phyloP scores from a whole-genome alignment of 2,888 invertebrate species.

The Polydrusus cervinus region DNA sequence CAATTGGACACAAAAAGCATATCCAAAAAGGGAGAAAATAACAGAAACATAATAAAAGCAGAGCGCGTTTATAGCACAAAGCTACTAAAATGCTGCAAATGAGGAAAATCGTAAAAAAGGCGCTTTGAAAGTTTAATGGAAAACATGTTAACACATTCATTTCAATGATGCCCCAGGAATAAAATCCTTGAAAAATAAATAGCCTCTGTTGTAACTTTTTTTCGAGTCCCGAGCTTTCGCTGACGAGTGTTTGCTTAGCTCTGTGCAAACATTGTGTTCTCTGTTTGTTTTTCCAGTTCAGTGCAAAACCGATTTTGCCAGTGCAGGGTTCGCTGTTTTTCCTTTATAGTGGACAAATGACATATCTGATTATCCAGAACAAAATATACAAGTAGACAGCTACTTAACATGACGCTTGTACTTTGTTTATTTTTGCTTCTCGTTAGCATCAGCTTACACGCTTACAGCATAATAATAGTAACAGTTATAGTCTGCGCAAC shows the following conservation, averaged over 20 bases:
- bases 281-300: conserved; percentile 68
- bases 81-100: conserved; percentile 29
- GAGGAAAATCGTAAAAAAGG: conserved; percentile 28
- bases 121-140: conserved; percentile 38
- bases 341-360: conserved; percentile 60
- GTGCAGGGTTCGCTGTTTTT: conserved; percentile 57
- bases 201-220: conserved; percentile 48
- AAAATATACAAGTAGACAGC: no score
- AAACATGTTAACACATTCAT: conserved; percentile 61
- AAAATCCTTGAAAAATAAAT: conserved; percentile 64
- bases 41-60: not conserved
- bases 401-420: no score
- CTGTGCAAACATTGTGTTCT: conserved; percentile 67
- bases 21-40: not conserved
- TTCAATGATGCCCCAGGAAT: conserved; percentile 58
- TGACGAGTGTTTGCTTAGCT: conserved; percentile 68
- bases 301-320: conserved; percentile 65
- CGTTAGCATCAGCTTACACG: no score
- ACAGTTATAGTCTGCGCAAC: no score
- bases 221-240: conserved; percentile 63
- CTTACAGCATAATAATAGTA: no score
- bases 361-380: not conserved
- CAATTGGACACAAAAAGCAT: not conserved
- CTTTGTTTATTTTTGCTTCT: no score
- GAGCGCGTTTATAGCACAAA: conserved; percentile 13